Evolutionary conservation across 2,797 vertebrate genomes (phyloP).

Genomic region (Odontamblyopus lacepedii): DNA sequence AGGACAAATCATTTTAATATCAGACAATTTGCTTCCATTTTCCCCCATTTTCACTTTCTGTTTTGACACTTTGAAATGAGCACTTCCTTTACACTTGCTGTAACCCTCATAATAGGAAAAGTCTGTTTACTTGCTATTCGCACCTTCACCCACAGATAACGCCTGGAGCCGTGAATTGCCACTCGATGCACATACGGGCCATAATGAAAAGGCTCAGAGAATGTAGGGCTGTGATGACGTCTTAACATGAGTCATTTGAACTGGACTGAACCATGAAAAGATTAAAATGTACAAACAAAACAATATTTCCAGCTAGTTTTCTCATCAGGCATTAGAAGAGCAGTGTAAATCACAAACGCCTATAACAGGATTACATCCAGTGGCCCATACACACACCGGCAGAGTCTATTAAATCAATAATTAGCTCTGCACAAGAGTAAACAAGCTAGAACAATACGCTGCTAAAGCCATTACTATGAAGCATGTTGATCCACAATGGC

Average conservation of each 20-base stretch:
- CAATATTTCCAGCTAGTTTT: background rate
- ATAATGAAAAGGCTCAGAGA: background rate
- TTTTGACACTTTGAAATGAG: conserved; percentile 2
- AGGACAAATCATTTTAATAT: background rate
- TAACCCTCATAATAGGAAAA: background rate
- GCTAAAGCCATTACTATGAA: conserved; percentile 15
- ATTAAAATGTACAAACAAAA: background rate
- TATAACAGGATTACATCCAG: conserved; percentile 31
- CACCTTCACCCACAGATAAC: conserved; percentile 2
- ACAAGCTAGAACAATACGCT: conserved; percentile 28
- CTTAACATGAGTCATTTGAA: conserved; percentile 3
- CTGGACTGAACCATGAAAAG: background rate
- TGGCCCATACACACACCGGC: conserved; percentile 20
- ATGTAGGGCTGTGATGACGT: background rate
- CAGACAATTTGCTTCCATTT: background rate
- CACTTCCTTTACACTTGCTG: background rate
- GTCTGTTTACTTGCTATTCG: background rate
- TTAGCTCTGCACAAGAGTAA: conserved; percentile 26
- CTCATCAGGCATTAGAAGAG: background rate
- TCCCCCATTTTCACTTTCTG: background rate
- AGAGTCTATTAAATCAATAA: conserved; percentile 48
- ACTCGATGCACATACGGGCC: background rate
- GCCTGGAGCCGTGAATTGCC: background rate
- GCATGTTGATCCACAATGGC: conserved; percentile 14
- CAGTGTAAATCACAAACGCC: background rate